Evolutionary conservation across 2,888 invertebrate genomes (phyloP).

Genomic region (Dendrolimus houi): DNA sequence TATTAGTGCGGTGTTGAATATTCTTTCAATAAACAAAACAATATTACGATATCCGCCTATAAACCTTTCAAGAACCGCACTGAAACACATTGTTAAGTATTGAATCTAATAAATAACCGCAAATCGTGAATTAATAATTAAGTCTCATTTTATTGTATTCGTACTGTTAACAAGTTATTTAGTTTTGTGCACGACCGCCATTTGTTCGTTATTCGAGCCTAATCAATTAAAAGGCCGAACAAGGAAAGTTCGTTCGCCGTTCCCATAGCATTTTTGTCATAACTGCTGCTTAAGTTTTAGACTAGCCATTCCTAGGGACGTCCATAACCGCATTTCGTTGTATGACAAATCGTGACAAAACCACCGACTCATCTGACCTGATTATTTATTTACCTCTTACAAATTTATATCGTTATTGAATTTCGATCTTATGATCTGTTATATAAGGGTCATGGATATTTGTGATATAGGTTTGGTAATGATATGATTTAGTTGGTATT

Average conservation of each 20-base stretch:
- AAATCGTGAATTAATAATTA: slow-evolving; percentile 40
- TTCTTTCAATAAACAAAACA: no score
- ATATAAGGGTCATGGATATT: not conserved
- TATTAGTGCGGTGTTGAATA: no score
- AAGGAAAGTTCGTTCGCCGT: slow-evolving; percentile 44
- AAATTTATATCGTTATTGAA: not conserved
- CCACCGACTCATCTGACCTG: slow-evolving; percentile 60
- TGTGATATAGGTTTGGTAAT: slow-evolving; percentile 8
- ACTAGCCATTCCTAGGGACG: slow-evolving; percentile 34
- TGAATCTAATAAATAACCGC: not conserved
- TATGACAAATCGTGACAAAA: slow-evolving; percentile 75
- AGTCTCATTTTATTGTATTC: slow-evolving; percentile 24
- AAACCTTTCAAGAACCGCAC: not conserved
- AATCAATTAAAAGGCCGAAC: slow-evolving; percentile 38
- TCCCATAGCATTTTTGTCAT: slow-evolving; percentile 67
- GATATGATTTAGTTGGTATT: slow-evolving; percentile 33
- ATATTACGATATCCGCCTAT: no score
- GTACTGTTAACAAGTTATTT: slow-evolving; percentile 40
- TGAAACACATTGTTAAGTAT: not conserved
- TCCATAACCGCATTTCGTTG: slow-evolving; percentile 60
- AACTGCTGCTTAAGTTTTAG: slow-evolving; percentile 52
- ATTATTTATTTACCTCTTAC: slow-evolving; percentile 16
- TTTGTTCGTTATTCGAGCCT: slow-evolving; percentile 33
- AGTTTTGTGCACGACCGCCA: slow-evolving; percentile 40
- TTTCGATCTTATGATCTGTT: not conserved